Base-by-base conservation (phyloP, 2,888 invertebrate species). In the Lagria hirta region DNA sequence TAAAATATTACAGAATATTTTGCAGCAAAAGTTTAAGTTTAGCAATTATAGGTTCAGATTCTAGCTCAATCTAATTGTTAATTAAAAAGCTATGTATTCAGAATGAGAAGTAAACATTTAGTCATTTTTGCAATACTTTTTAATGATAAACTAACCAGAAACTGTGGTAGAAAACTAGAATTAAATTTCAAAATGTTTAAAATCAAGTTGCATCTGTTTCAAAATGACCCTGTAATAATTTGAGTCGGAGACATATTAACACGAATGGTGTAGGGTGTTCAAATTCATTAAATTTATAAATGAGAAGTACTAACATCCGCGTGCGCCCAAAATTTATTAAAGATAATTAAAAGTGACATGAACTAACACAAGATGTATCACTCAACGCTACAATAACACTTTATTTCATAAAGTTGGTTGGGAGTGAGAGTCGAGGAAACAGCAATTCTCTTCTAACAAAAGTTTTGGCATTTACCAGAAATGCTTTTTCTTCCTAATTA, bases 281-380 rank as follows among this genome's bases (percentile, higher is more conserved):
- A 51, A 50, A 54, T 54, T 48, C 48, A 55, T 55, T 47, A 54
- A 54, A 49, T 44, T 49, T 53, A 49, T 42, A 52, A 54, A 54
- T 48, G 52, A 33, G 48, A 42, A 34, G 46, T 47, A 49, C 46
- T 48, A 54, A 48, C 52, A 48, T 49, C 45, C 51, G 49, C 43
- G 48, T 41, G 48, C 42, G 48, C 51, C 50, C 46, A 29, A 48
- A 58, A 57, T 57, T 57, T 52, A 58, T 55, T 53, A 51, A 53
- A 49, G 45, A 55, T 49, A 55, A 57, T 55, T 55, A 55, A 52
- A 53, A 52, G 47, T 56, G 55, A 54, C 58, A 51, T 51, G 45
- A 40, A 47, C 52, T 44, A 52, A 51, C 48, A 38, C 41, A 49
- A 58, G 54, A 57, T 53, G 43, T 55, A 58, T 58, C 48, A 55